Percentiles rank a stretch among this genome's conserved stretches.
These are phyloP conservation scores for Chouioia cunea DNA, from an alignment of 2,888 invertebrate species.

Conservation along the genomic window DNA sequence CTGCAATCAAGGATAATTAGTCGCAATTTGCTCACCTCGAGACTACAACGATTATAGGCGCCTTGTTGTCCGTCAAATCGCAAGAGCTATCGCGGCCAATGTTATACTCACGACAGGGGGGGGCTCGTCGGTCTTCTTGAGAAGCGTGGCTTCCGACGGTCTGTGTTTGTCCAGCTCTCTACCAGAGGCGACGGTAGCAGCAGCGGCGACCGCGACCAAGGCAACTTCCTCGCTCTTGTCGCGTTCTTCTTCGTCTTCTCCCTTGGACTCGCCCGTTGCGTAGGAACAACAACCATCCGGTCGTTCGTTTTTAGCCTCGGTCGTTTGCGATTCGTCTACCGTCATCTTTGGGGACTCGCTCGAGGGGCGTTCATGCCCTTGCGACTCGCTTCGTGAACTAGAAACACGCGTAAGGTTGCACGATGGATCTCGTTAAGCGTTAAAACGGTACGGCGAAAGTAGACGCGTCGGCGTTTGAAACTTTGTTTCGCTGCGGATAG, in stretches of 20 bases:
- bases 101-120: conserved; percentile 29
- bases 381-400: neutral
- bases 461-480: too few species aligned
- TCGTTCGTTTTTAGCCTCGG: conserved; percentile 24
- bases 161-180: conserved; percentile 22
- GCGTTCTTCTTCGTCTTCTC: neutral
- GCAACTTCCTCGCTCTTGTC: conserved; percentile 8
- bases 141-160: conserved; percentile 3
- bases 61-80: too few species aligned
- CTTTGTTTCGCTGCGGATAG: too few species aligned
- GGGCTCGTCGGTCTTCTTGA: conserved; percentile 34
- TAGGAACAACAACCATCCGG: neutral
- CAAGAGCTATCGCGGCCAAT: too few species aligned
- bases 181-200: neutral
- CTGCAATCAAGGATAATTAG: conserved; percentile 44
- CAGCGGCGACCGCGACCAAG: conserved; percentile 1
- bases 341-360: conserved; percentile 10
- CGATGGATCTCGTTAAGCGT: too few species aligned
- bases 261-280: conserved; percentile 4
- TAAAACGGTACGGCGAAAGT: too few species aligned
- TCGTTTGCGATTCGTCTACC: neutral
- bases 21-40: too few species aligned
- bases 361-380: neutral
- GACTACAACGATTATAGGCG: too few species aligned
- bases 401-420: too few species aligned